Base-by-base conservation (phyloP, 2,797 vertebrate species). In the Pipistrellus pipistrellus region DNA sequence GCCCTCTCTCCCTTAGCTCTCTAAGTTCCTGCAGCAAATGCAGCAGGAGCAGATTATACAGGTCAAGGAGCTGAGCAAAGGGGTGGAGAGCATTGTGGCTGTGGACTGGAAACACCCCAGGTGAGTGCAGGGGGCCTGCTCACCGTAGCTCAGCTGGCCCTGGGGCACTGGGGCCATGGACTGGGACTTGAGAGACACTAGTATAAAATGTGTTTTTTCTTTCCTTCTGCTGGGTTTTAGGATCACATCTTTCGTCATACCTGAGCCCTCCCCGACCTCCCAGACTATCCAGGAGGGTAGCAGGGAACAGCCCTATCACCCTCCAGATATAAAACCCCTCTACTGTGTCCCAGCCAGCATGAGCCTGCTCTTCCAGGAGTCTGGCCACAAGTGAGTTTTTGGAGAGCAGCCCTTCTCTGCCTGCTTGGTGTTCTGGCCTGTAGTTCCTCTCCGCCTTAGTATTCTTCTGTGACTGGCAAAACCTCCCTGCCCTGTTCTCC, bases 71-170 rank as follows among this genome's bases (percentile, higher is more conserved):
- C 98, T 99, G 97, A 99, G 94, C 96, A 99, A 98, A 98, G 99
- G 99, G 25, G 99, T 99, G 96, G 99, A 99, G 97, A 99, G 99
- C 98, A 99, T 99, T 27, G 99, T 99, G 97, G 98, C 98, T 55
- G 99, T 99, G 96, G 98, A 99, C 98, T 99, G 99, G 99, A 99
- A 98, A 94, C 99, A 99, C 96, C 98, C 96, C 23, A 98, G 99
- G 99, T 99, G 98, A 53, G 99, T 98, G 83, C 23, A 44, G 64
- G 85, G 71, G 88, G 84, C 83, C 92, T 48, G 53, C 23, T 30
- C 85, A 20, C 71, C 5, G 8, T 20, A 78, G 91, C 55, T 53
- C 88, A 30, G 77, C 71, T 48, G 90, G 64, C 72, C 32, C 51
- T 46, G 10, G 92, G 92, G 30, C 78, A 25, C 81, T 25, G 75